These are phyloP conservation scores for Oryzias sinensis DNA, from an alignment of 2,797 vertebrate species.

Conservation along the genomic window DNA sequence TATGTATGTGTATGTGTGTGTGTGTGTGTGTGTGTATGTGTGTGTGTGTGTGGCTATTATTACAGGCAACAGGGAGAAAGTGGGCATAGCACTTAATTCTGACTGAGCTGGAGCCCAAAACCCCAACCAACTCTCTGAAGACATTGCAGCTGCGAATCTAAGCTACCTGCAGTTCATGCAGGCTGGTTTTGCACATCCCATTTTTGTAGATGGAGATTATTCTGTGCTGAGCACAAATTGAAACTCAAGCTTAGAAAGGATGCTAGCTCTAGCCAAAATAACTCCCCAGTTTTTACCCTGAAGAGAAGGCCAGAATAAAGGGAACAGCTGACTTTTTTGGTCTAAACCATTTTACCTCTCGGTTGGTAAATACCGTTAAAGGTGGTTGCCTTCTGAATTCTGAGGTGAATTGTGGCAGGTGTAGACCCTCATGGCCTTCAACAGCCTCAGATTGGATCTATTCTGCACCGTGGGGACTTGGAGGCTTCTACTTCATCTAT, in stretches of 20 bases:
- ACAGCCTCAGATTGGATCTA: conserved; percentile 84
- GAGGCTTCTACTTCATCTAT: conserved; percentile 84
- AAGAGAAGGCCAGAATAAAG: conserved; percentile 81
- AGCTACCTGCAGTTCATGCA: conserved; percentile 91
- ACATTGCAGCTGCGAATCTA: conserved; percentile 83
- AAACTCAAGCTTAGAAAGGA: too few species aligned
- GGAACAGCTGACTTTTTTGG: conserved; percentile 93
- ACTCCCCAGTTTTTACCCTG: conserved; percentile 81
- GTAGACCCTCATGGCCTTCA: conserved; percentile 81
- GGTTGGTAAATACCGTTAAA: conserved; percentile 66
- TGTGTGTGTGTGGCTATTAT: too few species aligned
- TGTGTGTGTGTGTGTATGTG: too few species aligned
- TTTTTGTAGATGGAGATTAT: conserved; percentile 93
- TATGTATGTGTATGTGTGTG: too few species aligned
- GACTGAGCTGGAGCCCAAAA: conserved; percentile 89
- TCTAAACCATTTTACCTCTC: conserved; percentile 90
- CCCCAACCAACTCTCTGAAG: conserved; percentile 64
- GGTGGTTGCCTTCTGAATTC: conserved; percentile 77
- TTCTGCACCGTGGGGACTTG: conserved; percentile 80
- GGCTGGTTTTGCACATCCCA: conserved; percentile 96
- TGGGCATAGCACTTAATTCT: conserved; percentile 90
- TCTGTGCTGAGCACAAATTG: conserved; percentile 82
- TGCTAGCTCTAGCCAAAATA: too few species aligned
- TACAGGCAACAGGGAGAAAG: conserved; percentile 81
- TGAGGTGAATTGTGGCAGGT: conserved; percentile 62